Conservation (phyloP, 2,888 invertebrate genomes). For the Ditula angustiorana region DNA sequence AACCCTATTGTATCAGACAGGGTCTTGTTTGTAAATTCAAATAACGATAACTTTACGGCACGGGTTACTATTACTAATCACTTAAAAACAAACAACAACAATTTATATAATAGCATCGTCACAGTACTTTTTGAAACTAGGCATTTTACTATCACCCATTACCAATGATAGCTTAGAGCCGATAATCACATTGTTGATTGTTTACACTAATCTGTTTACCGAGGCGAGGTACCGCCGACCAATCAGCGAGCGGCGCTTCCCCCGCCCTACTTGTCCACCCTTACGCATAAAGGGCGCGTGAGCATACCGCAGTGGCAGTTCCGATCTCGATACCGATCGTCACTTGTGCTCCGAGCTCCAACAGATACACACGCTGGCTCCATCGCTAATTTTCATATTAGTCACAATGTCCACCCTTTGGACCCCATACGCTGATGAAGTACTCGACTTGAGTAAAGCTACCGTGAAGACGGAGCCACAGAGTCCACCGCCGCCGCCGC, state of each 20-base stretch:
- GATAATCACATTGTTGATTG: conserved; percentile 32
- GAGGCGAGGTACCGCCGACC: conserved; percentile 15
- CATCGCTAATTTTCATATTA: not conserved
- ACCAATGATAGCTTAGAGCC: too few species aligned
- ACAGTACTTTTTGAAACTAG: too few species aligned
- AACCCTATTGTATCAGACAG: too few species aligned
- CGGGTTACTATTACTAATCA: too few species aligned
- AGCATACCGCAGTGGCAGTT: too few species aligned
- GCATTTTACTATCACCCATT: too few species aligned
- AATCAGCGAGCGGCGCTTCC: not conserved
- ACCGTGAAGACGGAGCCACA: conserved; percentile 56
- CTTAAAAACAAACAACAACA: too few species aligned
- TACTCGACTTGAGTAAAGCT: conserved; percentile 64
- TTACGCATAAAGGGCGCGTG: conserved; percentile 16
- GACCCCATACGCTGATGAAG: conserved; percentile 72
- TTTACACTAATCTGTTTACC: conserved; percentile 28
- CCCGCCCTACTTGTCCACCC: conserved; percentile 1
- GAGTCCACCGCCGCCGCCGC: conserved; percentile 41
- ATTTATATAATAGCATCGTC: too few species aligned
- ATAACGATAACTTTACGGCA: too few species aligned
- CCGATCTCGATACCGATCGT: not conserved
- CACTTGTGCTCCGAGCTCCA: conserved; percentile 22
- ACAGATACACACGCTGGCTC: conserved; percentile 21
- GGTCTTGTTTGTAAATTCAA: too few species aligned
- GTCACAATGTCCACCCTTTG: conserved; percentile 64